Conservation (phyloP, 2,888 invertebrate genomes). For the Cinara cedri region DNA sequence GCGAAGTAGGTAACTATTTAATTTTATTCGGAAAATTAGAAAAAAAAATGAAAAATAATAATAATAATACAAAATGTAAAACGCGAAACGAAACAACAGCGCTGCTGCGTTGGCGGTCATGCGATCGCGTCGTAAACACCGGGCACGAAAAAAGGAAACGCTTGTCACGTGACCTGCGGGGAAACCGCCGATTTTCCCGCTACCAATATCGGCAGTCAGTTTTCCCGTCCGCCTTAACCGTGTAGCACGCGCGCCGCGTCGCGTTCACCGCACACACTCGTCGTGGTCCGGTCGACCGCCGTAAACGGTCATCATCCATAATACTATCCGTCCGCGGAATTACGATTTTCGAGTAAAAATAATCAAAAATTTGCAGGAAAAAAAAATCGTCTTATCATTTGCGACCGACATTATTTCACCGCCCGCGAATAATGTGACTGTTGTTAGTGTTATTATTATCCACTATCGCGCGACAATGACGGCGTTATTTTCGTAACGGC, state of each 20-base stretch:
- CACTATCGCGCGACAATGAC: too few species aligned
- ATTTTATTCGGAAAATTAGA: neutral
- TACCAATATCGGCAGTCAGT: slow-evolving; percentile 41
- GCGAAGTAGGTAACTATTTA: neutral
- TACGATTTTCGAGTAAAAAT: too few species aligned
- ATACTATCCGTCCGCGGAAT: too few species aligned
- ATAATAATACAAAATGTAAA: neutral
- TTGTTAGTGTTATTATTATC: too few species aligned
- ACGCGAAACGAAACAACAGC: slow-evolving; percentile 7
- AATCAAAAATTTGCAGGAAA: too few species aligned
- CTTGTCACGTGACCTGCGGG: slow-evolving; percentile 51
- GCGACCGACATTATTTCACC: too few species aligned
- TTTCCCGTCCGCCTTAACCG: slow-evolving; percentile 45
- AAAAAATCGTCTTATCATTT: too few species aligned
- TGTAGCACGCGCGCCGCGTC: slow-evolving; percentile 32
- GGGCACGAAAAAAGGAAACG: slow-evolving; percentile 17
- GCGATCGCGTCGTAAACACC: slow-evolving; percentile 39
- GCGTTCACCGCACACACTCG: neutral
- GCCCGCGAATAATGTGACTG: too few species aligned
- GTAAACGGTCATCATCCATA: neutral
- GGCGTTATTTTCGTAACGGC: too few species aligned
- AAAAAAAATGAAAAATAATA: neutral
- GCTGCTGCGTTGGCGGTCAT: slow-evolving; percentile 5
- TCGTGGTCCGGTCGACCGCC: slow-evolving; percentile 6
- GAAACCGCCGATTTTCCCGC: slow-evolving; percentile 44